Evolutionary conservation across 2,888 invertebrate species (phyloP).

Genomic region (Acanthococcus lagerstroemiae): DNA sequence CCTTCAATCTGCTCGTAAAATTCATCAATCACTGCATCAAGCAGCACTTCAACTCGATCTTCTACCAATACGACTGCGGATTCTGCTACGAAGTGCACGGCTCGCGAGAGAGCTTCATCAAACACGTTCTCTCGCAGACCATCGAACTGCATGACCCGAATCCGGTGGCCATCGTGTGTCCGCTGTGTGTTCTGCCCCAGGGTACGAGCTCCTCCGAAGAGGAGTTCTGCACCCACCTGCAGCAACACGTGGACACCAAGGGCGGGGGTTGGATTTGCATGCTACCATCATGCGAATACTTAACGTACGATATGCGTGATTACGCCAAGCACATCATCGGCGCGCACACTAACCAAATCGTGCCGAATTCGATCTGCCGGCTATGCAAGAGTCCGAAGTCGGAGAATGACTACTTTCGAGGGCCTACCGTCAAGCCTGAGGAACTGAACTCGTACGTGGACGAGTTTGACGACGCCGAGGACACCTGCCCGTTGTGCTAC

Average conservation of each 20-base stretch:
- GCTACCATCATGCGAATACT: slow-evolving; percentile 16
- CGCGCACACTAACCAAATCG: slow-evolving; percentile 15
- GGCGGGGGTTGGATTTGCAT: slow-evolving; percentile 3
- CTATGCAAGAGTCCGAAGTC: slow-evolving; percentile 16
- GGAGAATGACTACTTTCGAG: not conserved
- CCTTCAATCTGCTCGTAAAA: slow-evolving; percentile 11
- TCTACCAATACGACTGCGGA: slow-evolving; percentile 18
- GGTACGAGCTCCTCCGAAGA: slow-evolving; percentile 9
- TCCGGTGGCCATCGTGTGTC: slow-evolving; percentile 14
- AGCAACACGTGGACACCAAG: slow-evolving; percentile 4
- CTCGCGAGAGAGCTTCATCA: slow-evolving; percentile 6
- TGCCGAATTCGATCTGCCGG: slow-evolving; percentile 10
- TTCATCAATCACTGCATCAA: slow-evolving; percentile 16
- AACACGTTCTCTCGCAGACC: slow-evolving; percentile 7
- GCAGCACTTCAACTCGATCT: slow-evolving; percentile 13
- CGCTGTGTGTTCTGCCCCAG: slow-evolving; percentile 15
- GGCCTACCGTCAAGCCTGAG: slow-evolving; percentile 5
- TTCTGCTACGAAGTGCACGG: slow-evolving; percentile 23
- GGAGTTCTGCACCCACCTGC: slow-evolving; percentile 11
- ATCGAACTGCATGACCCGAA: not conserved
- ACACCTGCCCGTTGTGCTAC: slow-evolving; percentile 13
- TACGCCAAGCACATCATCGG: slow-evolving; percentile 12
- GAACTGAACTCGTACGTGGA: slow-evolving; percentile 14
- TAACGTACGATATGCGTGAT: slow-evolving; percentile 13
- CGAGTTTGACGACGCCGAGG: slow-evolving; percentile 14